Percentiles rank a stretch among this genome's conserved stretches.
These are phyloP conservation scores for Anastatus disparis DNA, from an alignment of 1,140 invertebrate genomes.

Conservation along the genomic window DNA sequence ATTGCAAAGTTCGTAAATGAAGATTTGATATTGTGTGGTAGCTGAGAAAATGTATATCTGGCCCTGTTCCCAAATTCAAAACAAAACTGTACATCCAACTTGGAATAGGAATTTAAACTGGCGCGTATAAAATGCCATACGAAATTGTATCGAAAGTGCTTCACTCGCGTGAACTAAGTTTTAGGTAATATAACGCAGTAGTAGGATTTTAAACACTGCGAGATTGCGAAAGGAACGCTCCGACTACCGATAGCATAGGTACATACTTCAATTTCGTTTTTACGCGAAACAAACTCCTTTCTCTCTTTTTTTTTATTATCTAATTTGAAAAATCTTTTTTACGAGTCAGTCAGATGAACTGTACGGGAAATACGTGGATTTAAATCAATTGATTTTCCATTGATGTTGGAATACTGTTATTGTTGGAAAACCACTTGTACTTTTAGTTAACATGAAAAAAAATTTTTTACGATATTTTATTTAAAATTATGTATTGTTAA, in stretches of 20 bases:
- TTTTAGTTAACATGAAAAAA: too few relatives aligned
- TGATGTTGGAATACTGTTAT: too few relatives aligned
- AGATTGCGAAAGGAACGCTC: not conserved
- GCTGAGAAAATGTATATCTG: not conserved
- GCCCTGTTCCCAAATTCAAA: not conserved
- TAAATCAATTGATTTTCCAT: too few relatives aligned
- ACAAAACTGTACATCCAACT: not conserved
- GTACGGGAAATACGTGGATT: too few relatives aligned
- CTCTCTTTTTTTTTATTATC: not conserved
- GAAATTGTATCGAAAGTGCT: not conserved
- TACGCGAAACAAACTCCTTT: too few relatives aligned
- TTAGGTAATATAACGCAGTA: too few relatives aligned
- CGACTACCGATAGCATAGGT: not conserved
- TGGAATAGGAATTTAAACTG: not conserved
- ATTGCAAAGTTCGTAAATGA: not conserved
- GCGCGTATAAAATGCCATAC: not conserved
- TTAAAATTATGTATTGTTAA: too few relatives aligned
- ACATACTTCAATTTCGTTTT: not conserved
- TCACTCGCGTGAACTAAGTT: constrained; percentile 2
- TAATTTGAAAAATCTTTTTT: not conserved
- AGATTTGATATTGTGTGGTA: not conserved
- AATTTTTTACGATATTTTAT: too few relatives aligned
- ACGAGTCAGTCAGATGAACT: too few relatives aligned
- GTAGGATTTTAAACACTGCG: not conserved
- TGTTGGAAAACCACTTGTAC: too few relatives aligned